These are phyloP conservation scores for Choloepus didactylus DNA, from an alignment of 2,797 vertebrate genomes.

Conservation along the genomic window DNA sequence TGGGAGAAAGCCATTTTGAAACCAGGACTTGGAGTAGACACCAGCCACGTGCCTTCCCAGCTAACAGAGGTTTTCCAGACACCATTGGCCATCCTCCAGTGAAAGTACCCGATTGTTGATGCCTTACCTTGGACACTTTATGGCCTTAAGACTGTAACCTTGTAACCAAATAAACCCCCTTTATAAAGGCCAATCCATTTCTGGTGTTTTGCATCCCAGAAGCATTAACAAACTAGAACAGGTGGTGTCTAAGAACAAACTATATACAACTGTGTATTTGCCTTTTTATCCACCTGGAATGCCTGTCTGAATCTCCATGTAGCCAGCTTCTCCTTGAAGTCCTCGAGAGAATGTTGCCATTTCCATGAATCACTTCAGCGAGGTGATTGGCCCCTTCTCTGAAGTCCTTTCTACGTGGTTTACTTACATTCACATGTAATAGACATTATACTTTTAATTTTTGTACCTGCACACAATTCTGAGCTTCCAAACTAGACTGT, in stretches of 20 bases:
- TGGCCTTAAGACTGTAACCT: no score
- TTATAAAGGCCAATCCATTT: no score
- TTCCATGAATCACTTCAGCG: not conserved
- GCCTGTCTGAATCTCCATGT: not conserved
- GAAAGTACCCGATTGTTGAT: no score
- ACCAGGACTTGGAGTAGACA: no score
- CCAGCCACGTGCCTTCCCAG: no score
- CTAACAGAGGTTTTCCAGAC: no score
- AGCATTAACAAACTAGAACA: no score
- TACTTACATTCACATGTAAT: not conserved
- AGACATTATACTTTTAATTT: not conserved
- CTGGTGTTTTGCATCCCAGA: no score
- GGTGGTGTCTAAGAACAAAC: not conserved
- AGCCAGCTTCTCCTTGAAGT: not conserved
- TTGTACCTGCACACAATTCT: not conserved
- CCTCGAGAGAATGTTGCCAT: not conserved
- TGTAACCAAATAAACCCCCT: no score
- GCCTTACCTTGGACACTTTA: no score
- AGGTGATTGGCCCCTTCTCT: not conserved
- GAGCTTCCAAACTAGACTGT: not conserved
- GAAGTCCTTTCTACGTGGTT: constrained; percentile 30
- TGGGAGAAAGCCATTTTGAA: no score
- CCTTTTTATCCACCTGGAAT: not conserved
- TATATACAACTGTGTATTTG: not conserved
- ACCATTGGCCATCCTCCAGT: no score